Evolutionary conservation across 2,888 invertebrate genomes (phyloP), one percentile per base, ranked within the genome.

Genomic region (Clivina fossor): DNA sequence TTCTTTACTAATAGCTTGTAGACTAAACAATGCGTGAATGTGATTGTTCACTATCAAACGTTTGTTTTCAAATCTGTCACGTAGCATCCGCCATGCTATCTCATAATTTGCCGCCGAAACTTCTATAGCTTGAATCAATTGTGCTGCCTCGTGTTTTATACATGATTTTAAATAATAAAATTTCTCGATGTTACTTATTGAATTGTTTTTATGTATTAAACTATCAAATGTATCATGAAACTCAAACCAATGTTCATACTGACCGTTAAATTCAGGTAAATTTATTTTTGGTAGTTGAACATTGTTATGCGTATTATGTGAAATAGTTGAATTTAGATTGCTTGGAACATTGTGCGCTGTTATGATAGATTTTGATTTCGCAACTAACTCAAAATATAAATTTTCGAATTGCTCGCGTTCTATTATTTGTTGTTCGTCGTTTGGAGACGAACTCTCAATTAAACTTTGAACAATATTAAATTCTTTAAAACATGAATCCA

Each of bases 221-320:
- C 55, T 49, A 28, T 55, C 44, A 55, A 50, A 60, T 4, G 54
- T 60, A 38, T 60, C 59, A 4, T 50, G 22, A 46, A 57, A 60
- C 24, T 50, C 11, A n/a, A 57, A 43, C 61, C 62, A 62, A n/a
- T 58, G 30, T 1, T 56, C 61, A 13, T 57, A 60, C 13, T 56
- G 19, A 8, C 61, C 60, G 13, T 58, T 54, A 28, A 61, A 62
- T 16, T 28, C 58, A 3, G 62, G 61, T 16, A 62, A 44, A 9
- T 33, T 7, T 9, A 33, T 33, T 7, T 8, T 33, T 11, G 35
- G 35, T 5, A 33, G 35, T 11, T 33, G 7, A 9, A 33, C 35
- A 11, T 33, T n/a, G n/a, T n/a, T n/a, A n/a, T n/a, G n/a, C n/a
- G n/a, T n/a, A n/a, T n/a, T n/a, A n/a, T n/a, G n/a, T n/a, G n/a